These are phyloP conservation scores for Heliothis virescens DNA, from an alignment of 1,140 invertebrate genomes.

Conservation along the genomic window DNA sequence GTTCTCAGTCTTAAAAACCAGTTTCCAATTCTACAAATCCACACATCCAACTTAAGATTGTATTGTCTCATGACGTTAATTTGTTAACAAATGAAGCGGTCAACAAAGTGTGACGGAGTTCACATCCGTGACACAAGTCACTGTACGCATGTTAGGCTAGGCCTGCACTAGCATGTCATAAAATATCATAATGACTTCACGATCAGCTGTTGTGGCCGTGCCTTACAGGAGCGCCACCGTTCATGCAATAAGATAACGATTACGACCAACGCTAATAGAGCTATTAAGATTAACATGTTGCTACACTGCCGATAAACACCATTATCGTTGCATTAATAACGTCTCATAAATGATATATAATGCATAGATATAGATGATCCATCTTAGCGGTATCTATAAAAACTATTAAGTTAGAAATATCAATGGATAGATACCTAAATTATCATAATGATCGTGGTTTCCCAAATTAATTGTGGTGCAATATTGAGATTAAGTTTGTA, in stretches of 20 bases:
- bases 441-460: neutral
- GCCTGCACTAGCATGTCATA: neutral
- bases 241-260: constrained; percentile 40
- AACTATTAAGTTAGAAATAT: constrained; percentile 18
- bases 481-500: constrained; percentile 7
- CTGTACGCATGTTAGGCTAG: constrained; percentile 5
- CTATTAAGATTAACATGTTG: constrained; percentile 50
- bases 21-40: too few species aligned
- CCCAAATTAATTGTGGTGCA: constrained; percentile 13
- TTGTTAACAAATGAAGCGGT: too few species aligned
- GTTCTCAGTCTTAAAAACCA: too few species aligned
- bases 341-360: constrained; percentile 29
- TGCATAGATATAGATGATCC: constrained; percentile 27
- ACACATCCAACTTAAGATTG: too few species aligned
- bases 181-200: constrained; percentile 7
- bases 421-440: neutral
- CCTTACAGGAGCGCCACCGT: constrained; percentile 33
- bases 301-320: constrained; percentile 46
- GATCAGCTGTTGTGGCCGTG: constrained; percentile 31
- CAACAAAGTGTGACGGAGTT: neutral
- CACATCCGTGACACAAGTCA: neutral
- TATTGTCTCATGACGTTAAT: too few species aligned
- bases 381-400: neutral
- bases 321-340: constrained; percentile 50
- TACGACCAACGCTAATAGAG: constrained; percentile 50